Conservation (phyloP, 2,888 invertebrate species). For the Philonicus albiceps region DNA sequence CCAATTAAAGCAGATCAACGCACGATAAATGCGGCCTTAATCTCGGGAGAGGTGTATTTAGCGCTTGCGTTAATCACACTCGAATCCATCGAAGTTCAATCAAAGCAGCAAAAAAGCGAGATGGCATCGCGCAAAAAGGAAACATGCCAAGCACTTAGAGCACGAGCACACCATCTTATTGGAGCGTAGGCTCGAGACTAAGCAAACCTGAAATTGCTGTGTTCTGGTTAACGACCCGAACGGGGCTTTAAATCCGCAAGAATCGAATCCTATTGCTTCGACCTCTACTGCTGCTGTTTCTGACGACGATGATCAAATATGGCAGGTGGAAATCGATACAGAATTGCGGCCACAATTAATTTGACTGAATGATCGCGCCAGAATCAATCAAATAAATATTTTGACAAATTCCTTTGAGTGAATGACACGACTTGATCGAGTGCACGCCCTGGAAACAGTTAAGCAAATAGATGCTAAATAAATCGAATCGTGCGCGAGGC, state of each 20-base stretch:
- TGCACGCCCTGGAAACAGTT: background rate
- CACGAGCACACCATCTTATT: background rate
- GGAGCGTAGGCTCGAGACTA: background rate
- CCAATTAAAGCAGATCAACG: background rate
- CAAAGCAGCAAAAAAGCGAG: background rate
- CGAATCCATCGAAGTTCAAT: background rate
- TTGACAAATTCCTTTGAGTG: constrained; percentile 26
- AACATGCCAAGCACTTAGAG: background rate
- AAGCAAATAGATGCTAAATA: background rate
- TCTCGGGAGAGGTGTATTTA: background rate
- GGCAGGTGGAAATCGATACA: constrained; percentile 7
- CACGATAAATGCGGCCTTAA: background rate
- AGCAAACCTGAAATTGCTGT: constrained; percentile 21
- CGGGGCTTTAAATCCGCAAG: background rate
- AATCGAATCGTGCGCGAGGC: background rate
- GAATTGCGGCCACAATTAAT: background rate
- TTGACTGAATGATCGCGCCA: background rate
- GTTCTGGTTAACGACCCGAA: constrained; percentile 15
- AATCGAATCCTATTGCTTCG: background rate
- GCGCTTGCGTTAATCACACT: background rate
- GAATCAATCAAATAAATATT: constrained; percentile 19
- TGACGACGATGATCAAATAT: constrained; percentile 4
- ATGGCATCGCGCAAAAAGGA: background rate
- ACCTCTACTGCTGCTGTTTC: background rate
- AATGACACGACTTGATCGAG: background rate